Percentiles rank a stretch among this genome's conserved stretches.
Conservation (phyloP, 2,888 invertebrate genomes). For the Luperina nickerlii region DNA sequence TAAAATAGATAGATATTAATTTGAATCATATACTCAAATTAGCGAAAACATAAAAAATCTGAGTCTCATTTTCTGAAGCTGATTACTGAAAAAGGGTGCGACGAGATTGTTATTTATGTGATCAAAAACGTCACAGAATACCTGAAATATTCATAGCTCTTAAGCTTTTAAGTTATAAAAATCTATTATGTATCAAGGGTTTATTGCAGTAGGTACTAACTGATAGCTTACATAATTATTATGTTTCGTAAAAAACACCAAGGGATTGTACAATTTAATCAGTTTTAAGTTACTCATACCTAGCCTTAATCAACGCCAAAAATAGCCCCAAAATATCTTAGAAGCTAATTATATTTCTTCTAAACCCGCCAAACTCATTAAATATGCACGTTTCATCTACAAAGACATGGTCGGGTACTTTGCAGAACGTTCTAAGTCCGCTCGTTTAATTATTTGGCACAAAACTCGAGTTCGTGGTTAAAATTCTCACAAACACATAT, state of each 20-base stretch:
- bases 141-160: background rate
- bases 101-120: background rate
- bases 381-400: constrained; percentile 23
- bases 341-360: constrained; percentile 17
- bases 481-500: constrained; percentile 55
- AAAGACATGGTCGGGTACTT: constrained; percentile 17
- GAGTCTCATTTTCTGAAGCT: background rate
- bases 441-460: constrained; percentile 39
- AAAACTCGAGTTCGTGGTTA: constrained; percentile 45
- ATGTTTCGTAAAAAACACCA: background rate
- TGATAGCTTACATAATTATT: background rate
- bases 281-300: background rate
- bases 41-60: background rate
- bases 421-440: constrained; percentile 19
- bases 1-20: background rate
- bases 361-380: constrained; percentile 7
- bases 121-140: background rate
- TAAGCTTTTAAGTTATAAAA: background rate
- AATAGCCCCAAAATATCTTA: background rate
- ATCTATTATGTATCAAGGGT: background rate
- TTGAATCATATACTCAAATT: background rate
- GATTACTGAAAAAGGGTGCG: background rate
- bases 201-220: background rate
- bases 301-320: background rate
- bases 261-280: background rate